phyloP scores from a whole-genome alignment of 2,888 invertebrate species.

The Troides oblongomaculatus region DNA sequence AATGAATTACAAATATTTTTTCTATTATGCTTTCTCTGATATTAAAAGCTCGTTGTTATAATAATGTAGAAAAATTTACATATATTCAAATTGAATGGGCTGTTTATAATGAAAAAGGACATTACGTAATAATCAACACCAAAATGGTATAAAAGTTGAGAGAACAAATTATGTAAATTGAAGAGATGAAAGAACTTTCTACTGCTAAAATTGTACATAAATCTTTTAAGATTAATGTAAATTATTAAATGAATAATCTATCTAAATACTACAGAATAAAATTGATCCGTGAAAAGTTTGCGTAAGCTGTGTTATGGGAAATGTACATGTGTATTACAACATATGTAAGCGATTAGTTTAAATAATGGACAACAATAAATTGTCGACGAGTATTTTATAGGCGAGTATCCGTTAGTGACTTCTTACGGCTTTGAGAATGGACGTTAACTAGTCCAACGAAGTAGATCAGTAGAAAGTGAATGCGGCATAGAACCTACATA shows the following conservation, averaged over 20 bases:
- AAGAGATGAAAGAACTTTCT: neutral
- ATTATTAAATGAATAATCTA: no score
- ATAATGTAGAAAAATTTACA: neutral
- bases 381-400: neutral
- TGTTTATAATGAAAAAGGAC: neutral
- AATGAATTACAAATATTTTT: neutral
- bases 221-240: no score
- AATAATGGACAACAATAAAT: no score
- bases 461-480: conserved; percentile 33
- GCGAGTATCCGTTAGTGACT: neutral
- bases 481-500: conserved; percentile 3
- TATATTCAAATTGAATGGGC: neutral
- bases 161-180: neutral
- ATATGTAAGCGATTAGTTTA: no score
- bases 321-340: no score
- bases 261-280: no score
- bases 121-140: neutral
- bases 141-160: neutral
- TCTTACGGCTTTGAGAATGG: conserved; percentile 30
- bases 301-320: no score
- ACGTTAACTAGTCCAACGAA: conserved; percentile 34
- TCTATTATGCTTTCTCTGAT: neutral
- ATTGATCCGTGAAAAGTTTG: no score
- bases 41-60: neutral
- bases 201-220: neutral